Evolutionary conservation across 2,113 vertebrate genomes (phyloP).

Genomic region (Alaudala cheleensis): DNA sequence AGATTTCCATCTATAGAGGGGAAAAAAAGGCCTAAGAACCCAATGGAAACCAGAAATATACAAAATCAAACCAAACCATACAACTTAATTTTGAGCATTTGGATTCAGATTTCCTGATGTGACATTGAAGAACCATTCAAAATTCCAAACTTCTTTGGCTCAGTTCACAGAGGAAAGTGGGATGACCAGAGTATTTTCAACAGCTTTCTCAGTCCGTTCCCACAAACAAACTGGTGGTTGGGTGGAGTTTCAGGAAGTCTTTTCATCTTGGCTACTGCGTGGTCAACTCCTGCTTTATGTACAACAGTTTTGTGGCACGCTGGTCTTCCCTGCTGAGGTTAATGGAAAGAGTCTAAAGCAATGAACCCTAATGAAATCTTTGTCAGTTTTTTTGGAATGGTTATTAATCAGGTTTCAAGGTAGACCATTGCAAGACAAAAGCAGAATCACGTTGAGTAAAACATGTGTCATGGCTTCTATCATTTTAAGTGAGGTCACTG

Average conservation of each 20-base stretch:
- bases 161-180: not conserved
- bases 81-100: not conserved
- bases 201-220: not conserved
- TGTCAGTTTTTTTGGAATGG: not conserved
- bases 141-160: not conserved
- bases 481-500: not conserved
- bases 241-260: not conserved
- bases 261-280: not conserved
- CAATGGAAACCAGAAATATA: not conserved
- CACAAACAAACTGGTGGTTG: not conserved
- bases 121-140: not conserved
- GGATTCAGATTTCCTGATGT: not conserved
- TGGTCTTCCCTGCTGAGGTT: not conserved
- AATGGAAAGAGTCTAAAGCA: not conserved
- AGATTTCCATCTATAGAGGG: not conserved
- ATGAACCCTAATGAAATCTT: not conserved
- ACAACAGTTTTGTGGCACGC: not conserved
- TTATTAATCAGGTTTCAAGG: not conserved
- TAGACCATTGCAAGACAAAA: not conserved
- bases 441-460: not conserved
- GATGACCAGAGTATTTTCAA: not conserved
- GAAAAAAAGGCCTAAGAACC: accelerated
- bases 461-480: not conserved
- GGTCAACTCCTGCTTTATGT: not conserved
- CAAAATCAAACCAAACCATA: not conserved